phyloP scores from a whole-genome alignment of 2,113 vertebrate genomes.

The Oriolus oriolus region DNA sequence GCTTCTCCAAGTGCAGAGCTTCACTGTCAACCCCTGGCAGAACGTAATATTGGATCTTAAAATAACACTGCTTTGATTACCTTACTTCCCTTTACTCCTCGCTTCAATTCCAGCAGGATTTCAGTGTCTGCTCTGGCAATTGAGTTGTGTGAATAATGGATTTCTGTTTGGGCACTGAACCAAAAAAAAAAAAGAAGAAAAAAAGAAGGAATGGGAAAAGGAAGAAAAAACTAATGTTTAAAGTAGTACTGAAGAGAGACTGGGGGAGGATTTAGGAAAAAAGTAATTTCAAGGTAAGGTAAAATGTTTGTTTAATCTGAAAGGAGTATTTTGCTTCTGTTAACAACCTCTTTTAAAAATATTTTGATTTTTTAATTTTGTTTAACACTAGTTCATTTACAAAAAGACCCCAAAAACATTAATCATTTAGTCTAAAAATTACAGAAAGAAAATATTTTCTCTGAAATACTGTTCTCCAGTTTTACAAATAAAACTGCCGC shows the following conservation, averaged over 20 bases:
- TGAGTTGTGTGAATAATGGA: conserved; percentile 36
- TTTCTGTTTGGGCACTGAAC: conserved; percentile 31
- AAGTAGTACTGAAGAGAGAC: not conserved
- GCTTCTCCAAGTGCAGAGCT: not conserved
- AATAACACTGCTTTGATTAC: conserved; percentile 56
- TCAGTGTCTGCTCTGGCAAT: conserved; percentile 45
- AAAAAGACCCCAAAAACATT: rapidly evolving
- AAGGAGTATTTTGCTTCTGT: not conserved
- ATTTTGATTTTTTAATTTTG: not conserved
- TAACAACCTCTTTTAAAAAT: not conserved
- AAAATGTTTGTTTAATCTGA: not conserved
- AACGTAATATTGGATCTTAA: conserved; percentile 40
- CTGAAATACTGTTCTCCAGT: not conserved
- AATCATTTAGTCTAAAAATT: not conserved
- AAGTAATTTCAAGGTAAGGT: not conserved
- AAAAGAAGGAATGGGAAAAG: not conserved
- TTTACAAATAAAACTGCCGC: not conserved
- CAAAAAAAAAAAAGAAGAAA: not conserved
- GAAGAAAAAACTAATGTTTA: not conserved
- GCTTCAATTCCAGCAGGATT: conserved; percentile 55
- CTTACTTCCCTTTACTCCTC: conserved; percentile 19
- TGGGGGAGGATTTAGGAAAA: not conserved
- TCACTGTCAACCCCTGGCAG: conserved; percentile 18
- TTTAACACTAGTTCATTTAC: not conserved
- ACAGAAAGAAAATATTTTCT: not conserved